Evolutionary conservation across 30 jellyfish, hydroid and myxozoan genomes (phyloP), one percentile per base, ranked within the genome.

Genomic region (Aurelia aurita): DNA sequence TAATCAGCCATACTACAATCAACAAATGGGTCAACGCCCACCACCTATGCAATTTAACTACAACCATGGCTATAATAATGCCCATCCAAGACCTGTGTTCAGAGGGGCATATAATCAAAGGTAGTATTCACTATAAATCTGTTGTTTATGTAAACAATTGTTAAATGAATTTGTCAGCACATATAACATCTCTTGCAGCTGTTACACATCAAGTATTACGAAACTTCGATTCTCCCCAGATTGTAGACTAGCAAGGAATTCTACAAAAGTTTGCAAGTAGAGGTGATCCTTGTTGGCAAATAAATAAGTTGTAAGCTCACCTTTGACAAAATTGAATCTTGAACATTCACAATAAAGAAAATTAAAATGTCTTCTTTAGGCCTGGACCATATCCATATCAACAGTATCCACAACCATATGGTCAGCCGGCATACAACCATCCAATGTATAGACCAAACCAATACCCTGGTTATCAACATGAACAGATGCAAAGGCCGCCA

Each of bases 101-200:
- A 47, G 29, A 47, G 81, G 80, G 22, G 74, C 79, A 12, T 71
- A 70, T 60, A 69, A 83, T 49, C 87, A 83, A 44, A 83, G 93
- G 87, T 83, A 59, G 28, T 19, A 32, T 39, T 39, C 51, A 5
- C 9, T 4, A 39, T 4, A 4, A n/a, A n/a, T n/a, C n/a, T n/a
- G n/a, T n/a, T n/a, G n/a, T n/a, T n/a, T n/a, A n/a, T n/a, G n/a
- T n/a, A n/a, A n/a, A n/a, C n/a, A n/a, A n/a, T n/a, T n/a, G n/a
- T n/a, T n/a, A n/a, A n/a, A n/a, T n/a, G n/a, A n/a, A n/a, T n/a
- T n/a, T n/a, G n/a, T n/a, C n/a, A n/a, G n/a, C n/a, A n/a, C n/a
- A n/a, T n/a, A n/a, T n/a, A n/a, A n/a, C n/a, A n/a, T n/a, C n/a
- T n/a, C n/a, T n/a, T n/a, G n/a, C n/a, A n/a, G n/a, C n/a, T n/a